Evolutionary conservation across 2,888 invertebrate species (phyloP), one percentile per base, ranked within the genome.

Genomic region (Drosophila buzzatii): DNA sequence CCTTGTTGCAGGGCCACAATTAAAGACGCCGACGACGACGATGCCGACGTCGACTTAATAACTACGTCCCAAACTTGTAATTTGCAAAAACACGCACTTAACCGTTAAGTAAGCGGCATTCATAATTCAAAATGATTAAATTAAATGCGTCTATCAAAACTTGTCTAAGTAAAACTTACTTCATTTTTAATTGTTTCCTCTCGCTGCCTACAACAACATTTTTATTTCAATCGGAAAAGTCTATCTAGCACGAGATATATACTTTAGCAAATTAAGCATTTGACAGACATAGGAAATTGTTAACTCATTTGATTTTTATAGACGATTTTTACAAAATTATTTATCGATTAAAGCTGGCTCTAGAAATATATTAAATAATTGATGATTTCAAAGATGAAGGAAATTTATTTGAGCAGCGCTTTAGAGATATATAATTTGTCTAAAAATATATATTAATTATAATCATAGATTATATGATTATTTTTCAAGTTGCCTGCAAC

Each of bases 81-180:
- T 77, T 77, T 77, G 52, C 76, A 51, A 59, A 64, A 71, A 62
- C 67, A 80, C 80, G 72, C 76, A 77, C 58, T 79, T 70, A 60
- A 47, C 42, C 49, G 49, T 73, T 78, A 63, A 58, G 63, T 47
- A 60, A 73, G 44, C 67, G 53, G 55, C 63, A 39, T 41, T 70
- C 58, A 59, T 70, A 75, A 75, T 63, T 75, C 2, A 59, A 39
- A 39, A 53, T 53, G 16, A 53, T 53, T 53, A 62, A 66, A 75
- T 65, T 74, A 75, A 65, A 70, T 70, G 70, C 64, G 64, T 74
- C 41, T 31, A 52, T 41, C 23, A 44, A 52, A 51, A 35, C 39
- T 59, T 37, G 67, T 65, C 68, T 44, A 45, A 42, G 33, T 49
- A 47, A 52, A 23, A 42, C 23, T 47, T 47, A n/a, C 39, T 44